Evolutionary conservation across 1,140 invertebrate genomes (phyloP).

Genomic region (Drosophila ironensis): DNA sequence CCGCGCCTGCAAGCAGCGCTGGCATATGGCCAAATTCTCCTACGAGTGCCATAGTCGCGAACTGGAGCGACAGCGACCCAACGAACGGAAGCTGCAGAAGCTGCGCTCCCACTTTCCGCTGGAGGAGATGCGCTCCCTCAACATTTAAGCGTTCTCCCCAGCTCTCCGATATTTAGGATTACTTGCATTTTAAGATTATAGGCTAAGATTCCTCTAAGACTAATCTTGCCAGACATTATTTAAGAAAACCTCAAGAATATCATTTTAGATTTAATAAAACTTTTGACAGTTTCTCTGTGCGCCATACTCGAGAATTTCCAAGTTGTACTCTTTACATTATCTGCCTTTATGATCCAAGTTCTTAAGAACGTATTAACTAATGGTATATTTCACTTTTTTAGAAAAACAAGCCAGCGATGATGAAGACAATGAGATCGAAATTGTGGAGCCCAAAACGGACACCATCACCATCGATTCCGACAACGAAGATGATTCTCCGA

Average conservation of each 20-base stretch:
- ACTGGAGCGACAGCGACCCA: conserved; percentile 38
- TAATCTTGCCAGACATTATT: too few species aligned
- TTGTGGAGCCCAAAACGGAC: conserved; percentile 80
- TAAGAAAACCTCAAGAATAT: too few species aligned
- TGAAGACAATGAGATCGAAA: conserved; percentile 81
- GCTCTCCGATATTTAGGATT: neutral
- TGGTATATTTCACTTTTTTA: conserved; percentile 8
- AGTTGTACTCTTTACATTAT: too few species aligned
- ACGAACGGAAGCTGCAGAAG: conserved; percentile 60
- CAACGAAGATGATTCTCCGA: conserved; percentile 76
- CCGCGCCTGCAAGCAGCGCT: conserved; percentile 59
- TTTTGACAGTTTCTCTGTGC: neutral
- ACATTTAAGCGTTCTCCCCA: conserved; percentile 34
- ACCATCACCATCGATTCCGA: conserved; percentile 81
- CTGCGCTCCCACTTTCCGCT: conserved; percentile 64
- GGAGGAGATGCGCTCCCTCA: conserved; percentile 70
- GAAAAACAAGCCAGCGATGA: conserved; percentile 81
- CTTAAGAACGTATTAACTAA: neutral
- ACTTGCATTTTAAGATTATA: neutral
- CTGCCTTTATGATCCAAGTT: too few species aligned
- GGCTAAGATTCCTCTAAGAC: too few species aligned
- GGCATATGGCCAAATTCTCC: conserved; percentile 75
- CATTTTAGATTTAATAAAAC: conserved; percentile 12
- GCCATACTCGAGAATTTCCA: too few species aligned
- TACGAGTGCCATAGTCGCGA: conserved; percentile 71